Conservation (phyloP, 2,888 invertebrate species). For the Pseudanteris insignis region DNA sequence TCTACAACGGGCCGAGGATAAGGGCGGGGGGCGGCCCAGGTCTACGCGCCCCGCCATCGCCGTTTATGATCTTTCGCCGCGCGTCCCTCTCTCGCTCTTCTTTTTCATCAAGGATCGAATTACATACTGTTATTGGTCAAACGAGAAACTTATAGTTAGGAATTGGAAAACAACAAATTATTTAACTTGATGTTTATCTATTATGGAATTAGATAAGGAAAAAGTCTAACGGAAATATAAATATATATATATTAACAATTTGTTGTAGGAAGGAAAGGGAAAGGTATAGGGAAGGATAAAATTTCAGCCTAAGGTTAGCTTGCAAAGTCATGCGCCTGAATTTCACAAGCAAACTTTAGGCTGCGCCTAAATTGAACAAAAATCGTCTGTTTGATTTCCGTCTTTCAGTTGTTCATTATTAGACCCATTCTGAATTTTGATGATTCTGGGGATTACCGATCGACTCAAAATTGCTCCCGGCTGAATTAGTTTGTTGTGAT, state of each 20-base stretch:
- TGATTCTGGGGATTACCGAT: background rate
- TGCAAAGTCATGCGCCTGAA: constrained; percentile 21
- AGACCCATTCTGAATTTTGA: background rate
- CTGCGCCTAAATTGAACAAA: no score
- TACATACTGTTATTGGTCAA: constrained; percentile 30
- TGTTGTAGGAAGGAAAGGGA: no score
- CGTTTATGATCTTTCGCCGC: constrained; percentile 63
- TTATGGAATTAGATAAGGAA: no score
- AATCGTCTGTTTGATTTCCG: background rate
- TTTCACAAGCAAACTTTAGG: constrained; percentile 5
- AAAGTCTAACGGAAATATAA: no score
- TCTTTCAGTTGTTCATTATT: background rate
- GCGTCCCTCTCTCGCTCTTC: constrained; percentile 59
- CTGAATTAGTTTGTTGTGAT: no score
- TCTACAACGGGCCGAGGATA: constrained; percentile 67
- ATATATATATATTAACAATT: no score
- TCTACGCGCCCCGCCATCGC: constrained; percentile 67
- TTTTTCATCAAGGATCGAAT: constrained; percentile 29
- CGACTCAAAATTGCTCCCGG: background rate
- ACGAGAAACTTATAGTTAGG: constrained; percentile 46
- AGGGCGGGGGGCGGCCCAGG: constrained; percentile 66
- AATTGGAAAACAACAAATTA: constrained; percentile 5
- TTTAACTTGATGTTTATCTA: no score
- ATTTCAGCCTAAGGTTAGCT: background rate
- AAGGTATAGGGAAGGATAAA: no score